phyloP scores from a whole-genome alignment of 92 coral and sea anemone species.

The Blastomussa wellsi region DNA sequence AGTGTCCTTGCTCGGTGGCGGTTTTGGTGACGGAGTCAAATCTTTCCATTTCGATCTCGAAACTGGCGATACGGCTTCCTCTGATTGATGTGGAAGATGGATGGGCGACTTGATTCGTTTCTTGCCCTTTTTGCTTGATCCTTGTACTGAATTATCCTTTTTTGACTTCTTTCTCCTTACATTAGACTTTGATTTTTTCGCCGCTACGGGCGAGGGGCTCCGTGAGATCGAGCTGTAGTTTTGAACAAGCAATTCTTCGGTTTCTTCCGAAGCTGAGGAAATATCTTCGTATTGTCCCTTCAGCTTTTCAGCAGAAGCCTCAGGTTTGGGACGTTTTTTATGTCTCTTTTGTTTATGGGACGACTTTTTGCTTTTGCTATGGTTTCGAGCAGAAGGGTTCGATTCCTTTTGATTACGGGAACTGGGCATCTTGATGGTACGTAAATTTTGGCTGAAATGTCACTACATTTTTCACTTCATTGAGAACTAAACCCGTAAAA shows the following conservation, averaged over 20 bases:
- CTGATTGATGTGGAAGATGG: constrained; percentile 31
- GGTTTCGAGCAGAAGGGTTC: constrained; percentile 95
- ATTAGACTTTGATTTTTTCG: constrained; percentile 78
- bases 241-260: constrained; percentile 72
- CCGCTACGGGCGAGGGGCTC: constrained; percentile 81
- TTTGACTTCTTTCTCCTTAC: constrained; percentile 82
- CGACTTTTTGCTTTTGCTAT: constrained; percentile 98
- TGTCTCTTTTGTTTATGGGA: constrained; percentile 95
- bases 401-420: constrained; percentile 85
- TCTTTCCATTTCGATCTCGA: constrained; percentile 87
- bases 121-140: constrained; percentile 78
- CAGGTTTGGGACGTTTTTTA: constrained; percentile 86
- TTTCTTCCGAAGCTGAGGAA: constrained; percentile 94
- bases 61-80: constrained; percentile 77
- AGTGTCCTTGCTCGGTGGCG: constrained; percentile 44
- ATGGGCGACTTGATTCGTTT: constrained; percentile 72
- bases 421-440: constrained; percentile 94
- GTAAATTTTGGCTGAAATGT: constrained; percentile 66
- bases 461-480: constrained; percentile 69
- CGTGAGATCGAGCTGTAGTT: constrained; percentile 87
- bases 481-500: constrained; percentile 65
- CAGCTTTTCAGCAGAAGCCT: constrained; percentile 83
- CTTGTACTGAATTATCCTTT: constrained; percentile 70
- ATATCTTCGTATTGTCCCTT: constrained; percentile 99
- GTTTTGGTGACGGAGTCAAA: constrained; percentile 64